Base-by-base conservation (phyloP, 2,888 invertebrate genomes). In the Dasypogon diadema region DNA sequence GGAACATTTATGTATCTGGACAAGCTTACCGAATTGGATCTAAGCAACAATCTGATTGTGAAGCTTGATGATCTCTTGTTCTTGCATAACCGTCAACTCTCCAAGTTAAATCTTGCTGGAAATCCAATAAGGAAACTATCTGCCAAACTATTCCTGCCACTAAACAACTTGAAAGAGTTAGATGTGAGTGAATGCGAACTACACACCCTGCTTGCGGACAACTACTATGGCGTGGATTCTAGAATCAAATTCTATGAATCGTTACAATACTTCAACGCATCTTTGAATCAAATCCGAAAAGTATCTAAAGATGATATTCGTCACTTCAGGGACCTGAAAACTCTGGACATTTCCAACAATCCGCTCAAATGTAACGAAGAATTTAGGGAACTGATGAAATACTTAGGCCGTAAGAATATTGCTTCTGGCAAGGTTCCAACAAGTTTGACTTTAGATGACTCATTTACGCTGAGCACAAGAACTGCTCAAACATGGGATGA, bases 161-260 rank as follows among this genome's bases (percentile, higher is more conserved):
- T 91, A 37, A 89, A 88, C 3, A 87, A 89, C 79, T 87, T 94
- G 22, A 88, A 88, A 26, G 89, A 89, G 81, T 84, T 95, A 73
- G 93, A 94, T 81, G 89, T 92, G 73, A 93, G 92, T 82, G 89
- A 90, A 81, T 91, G 92, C 79, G 89, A 89, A 76, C 84, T 94
- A 78, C 88, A 88, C n/a, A 87, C 90, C 68, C 85, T 94, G 24
- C 91, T 93, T 90, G 88, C 88, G 79, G 88, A 89, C 76, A 87
- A 86, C 77, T 87, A 87, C 79, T 85, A 84, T 42, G 87, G 85
- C 34, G 82, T 81, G 65, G 81, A 80, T 2, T 79, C 80, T 6
- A 79, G 80, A 74, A 83, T 83, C 16, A 84, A 85, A 78, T 83
- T 90, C 77, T 88, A 89, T 56, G 88, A 88, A 58, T 89, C 89